A percentile compares a stretch with the other conserved stretches of the same genome.
phyloP scores from a whole-genome alignment of 1,140 invertebrate species.

The Pentalonia nigronervosa region DNA sequence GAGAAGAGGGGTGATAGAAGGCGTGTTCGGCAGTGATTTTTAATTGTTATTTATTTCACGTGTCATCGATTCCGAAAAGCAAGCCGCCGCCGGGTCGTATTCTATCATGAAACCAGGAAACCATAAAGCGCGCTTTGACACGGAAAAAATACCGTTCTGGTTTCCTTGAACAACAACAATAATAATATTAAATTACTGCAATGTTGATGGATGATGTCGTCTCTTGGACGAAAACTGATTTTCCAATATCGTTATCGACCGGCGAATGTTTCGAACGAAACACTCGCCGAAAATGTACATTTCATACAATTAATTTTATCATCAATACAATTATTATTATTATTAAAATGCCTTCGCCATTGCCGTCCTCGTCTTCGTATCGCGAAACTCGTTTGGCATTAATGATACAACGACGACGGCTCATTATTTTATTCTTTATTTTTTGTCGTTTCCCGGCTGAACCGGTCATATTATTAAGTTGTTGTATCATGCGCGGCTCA shows the following conservation, averaged over 20 bases:
- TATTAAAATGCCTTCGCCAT: background rate
- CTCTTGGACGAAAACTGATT: background rate
- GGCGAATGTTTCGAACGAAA: background rate
- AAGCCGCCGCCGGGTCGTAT: background rate
- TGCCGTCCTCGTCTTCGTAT: background rate
- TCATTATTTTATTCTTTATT: background rate
- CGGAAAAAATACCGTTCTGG: constrained; percentile 5
- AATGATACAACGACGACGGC: background rate
- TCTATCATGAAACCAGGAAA: constrained; percentile 17
- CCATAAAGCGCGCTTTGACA: background rate
- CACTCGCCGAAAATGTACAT: background rate
- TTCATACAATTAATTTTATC: constrained; percentile 12
- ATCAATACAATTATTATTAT: constrained; percentile 5
- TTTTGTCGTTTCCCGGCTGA: background rate
- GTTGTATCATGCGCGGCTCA: background rate
- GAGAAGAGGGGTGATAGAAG: background rate
- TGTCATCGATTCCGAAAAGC: background rate
- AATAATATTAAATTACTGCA: background rate
- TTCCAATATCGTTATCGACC: background rate
- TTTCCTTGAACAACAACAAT: background rate
- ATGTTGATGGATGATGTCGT: background rate
- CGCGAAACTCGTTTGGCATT: background rate
- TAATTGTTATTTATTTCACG: background rate
- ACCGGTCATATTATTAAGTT: constrained; percentile 21
- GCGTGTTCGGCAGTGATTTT: background rate